Evolutionary conservation across 2,888 invertebrate genomes (phyloP), one percentile per base, ranked within the genome.

Genomic region (Yponomeuta cagnagella): DNA sequence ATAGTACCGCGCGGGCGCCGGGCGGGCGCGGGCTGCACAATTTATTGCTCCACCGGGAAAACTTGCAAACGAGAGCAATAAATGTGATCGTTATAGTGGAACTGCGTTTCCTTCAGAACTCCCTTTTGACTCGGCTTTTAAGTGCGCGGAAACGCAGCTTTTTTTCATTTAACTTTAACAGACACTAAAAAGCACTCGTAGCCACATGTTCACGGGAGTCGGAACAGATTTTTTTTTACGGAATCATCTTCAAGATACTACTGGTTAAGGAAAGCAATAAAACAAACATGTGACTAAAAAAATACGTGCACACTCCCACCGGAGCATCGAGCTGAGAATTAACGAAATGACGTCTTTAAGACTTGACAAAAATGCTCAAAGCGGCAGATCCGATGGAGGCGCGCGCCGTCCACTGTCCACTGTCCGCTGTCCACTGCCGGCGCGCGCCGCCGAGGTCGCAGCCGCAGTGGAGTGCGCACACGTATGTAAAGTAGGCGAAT

Each of bases 261-360:
- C 68, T 23, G 30, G 31, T 78, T 76, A 75, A 78, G 76, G 78
- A 78, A 79, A 76, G 74, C 80, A 82, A 81, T 76, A 80, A 83
- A 88, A 85, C 85, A 90, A 91, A 91, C 91, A 90, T 91, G 91
- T 91, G 90, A 91, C 91, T 90, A 90, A 89, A 80, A 52, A 83
- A 78, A 85, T 81, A 86, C 82, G 87, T 87, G 89, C 89, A 89
- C 90, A 88, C 89, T 88, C 89, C 74, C 66, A 8, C 33, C 31
- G 43, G 43, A 5, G 43, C 6, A 43, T 43, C 9, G 43, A 43
- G 30, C 48, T 52, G 15, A 31, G 33, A 30, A 8, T 33, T 3
- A 69, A 58, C 63, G 48, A 70, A 68, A 69, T 15, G 52, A 15
- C 8, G 12, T 58, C 52, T 12, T 15, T 6, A 58, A 58, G 52